A percentile compares a stretch with the other conserved stretches of the same genome.
phyloP scores from a whole-genome alignment of 1,140 invertebrate genomes.

The Macrobrachium nipponense region DNA sequence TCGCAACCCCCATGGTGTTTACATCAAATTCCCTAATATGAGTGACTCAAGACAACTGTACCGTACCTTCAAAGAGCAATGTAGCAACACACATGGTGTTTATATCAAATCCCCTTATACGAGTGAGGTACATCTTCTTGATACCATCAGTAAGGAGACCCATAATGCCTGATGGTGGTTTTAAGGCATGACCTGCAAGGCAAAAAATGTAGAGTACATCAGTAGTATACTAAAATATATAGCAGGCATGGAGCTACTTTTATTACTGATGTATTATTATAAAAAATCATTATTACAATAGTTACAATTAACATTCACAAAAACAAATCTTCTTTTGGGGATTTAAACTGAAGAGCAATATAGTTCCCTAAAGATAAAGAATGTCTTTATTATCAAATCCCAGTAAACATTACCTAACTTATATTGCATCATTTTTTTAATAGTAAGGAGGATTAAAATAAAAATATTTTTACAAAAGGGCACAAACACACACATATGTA shows the following conservation, averaged over 20 bases:
- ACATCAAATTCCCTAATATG: constrained; percentile 27
- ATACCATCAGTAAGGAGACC: constrained; percentile 81
- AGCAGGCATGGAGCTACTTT: background rate
- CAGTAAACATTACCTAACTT: too few species aligned
- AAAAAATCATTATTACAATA: too few species aligned
- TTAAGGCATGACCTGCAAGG: constrained; percentile 79
- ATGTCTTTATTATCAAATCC: too few species aligned
- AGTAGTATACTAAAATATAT: background rate
- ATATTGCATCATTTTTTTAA: too few species aligned
- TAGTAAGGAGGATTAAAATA: too few species aligned
- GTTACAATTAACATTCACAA: too few species aligned
- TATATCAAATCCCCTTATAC: constrained; percentile 89
- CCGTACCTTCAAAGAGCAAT: constrained; percentile 87
- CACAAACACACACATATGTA: too few species aligned
- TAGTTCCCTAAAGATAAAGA: too few species aligned
- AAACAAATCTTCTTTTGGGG: too few species aligned
- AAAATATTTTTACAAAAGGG: too few species aligned
- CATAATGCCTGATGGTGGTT: constrained; percentile 80
- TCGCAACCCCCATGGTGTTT: background rate
- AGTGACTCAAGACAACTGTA: background rate
- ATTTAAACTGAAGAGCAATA: too few species aligned
- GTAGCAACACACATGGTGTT: constrained; percentile 90
- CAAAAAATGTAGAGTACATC: background rate
- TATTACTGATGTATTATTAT: too few species aligned
- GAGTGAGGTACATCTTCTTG: constrained; percentile 91